Base-by-base conservation (phyloP, 2,888 invertebrate genomes). In the Pseudeuparius sepicola region DNA sequence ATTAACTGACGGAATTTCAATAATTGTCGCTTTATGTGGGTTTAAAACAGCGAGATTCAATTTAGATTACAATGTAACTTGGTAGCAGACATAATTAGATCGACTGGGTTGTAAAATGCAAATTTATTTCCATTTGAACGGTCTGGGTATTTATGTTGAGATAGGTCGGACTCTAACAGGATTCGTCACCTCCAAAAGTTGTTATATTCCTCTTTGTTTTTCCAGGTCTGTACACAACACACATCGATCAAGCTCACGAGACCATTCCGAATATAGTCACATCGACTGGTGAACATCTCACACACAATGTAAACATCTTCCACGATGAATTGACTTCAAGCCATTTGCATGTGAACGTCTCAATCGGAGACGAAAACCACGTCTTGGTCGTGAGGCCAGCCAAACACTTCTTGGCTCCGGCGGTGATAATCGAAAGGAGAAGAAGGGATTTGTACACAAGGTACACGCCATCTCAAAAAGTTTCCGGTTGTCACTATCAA, bases 401-500 rank as follows among this genome's bases (percentile, higher is more conserved):
- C 52, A 68, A 66, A 45, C 66, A 73, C 41, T 78, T 85, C 55
- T 67, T 81, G 50, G 71, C 75, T 24, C 79, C 82, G 14, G 70
- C 71, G 33, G 61, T 85, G 60, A 64, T 86, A 40, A 69, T 88
- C 46, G 87, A 88, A 62, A 68, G 78, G 34, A 75, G 77, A 55
- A 64, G 62, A 45, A 59, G 64, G 23, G 61, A 66, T 44, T 63
- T 67, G 28, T 66, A 75, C 42, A 67, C 68, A 37, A 67, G 78
- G 37, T 57, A 61, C 26, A 63, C 59, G 47, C 68, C 71, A 26
- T 59, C 59, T 39, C 56, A 61, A 14, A 60, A 68, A 31, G 68
- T 72, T 40, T 72, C 69, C 23, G 64, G 68, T 34, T 88, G 88
- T 59, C 87, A 87, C 65, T 87, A 79, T 62, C 77, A 77, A 38